Conservation (phyloP, 2,113 vertebrate genomes). For the Pelvicachromis taeniatus region DNA sequence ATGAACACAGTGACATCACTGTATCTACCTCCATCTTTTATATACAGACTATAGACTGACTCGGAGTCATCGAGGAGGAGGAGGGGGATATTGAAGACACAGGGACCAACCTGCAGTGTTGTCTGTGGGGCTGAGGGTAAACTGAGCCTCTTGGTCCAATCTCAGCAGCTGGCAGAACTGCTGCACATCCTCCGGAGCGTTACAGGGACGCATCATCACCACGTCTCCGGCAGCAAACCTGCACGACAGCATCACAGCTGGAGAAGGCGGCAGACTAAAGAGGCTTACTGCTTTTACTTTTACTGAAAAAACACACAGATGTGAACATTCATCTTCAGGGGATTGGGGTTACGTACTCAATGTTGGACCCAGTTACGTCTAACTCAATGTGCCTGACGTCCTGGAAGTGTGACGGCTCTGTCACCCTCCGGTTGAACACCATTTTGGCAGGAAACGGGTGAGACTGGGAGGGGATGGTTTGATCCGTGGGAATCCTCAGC, state of each 20-base stretch:
- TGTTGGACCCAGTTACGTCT: slow-evolving; percentile 79
- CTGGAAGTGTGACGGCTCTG: slow-evolving; percentile 83
- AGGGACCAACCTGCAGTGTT: slow-evolving; percentile 45
- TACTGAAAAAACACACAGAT: accelerated
- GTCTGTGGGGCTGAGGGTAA: slow-evolving; percentile 73
- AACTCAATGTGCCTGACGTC: slow-evolving; percentile 91
- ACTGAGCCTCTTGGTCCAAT: slow-evolving; percentile 75
- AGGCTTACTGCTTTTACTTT: not conserved
- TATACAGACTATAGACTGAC: not conserved
- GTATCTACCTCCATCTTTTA: not conserved
- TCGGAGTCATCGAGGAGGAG: not conserved
- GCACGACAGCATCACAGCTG: not conserved
- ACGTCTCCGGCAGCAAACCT: slow-evolving; percentile 85
- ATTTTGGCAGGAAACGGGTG: slow-evolving; percentile 77
- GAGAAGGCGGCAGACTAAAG: not conserved
- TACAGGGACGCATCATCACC: slow-evolving; percentile 83
- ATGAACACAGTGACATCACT: not conserved
- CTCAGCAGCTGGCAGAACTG: slow-evolving; percentile 80
- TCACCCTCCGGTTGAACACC: slow-evolving; percentile 80
- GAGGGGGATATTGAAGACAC: not conserved
- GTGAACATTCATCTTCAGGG: not conserved
- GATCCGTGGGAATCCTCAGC: not conserved
- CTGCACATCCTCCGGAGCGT: slow-evolving; percentile 69
- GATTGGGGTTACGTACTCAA: slow-evolving; percentile 74
- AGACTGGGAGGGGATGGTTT: slow-evolving; percentile 47